Percentiles rank a stretch among this genome's conserved stretches.
These are phyloP conservation scores for Halichoerus grypus DNA, from an alignment of 2,113 vertebrate genomes.

Conservation along the genomic window DNA sequence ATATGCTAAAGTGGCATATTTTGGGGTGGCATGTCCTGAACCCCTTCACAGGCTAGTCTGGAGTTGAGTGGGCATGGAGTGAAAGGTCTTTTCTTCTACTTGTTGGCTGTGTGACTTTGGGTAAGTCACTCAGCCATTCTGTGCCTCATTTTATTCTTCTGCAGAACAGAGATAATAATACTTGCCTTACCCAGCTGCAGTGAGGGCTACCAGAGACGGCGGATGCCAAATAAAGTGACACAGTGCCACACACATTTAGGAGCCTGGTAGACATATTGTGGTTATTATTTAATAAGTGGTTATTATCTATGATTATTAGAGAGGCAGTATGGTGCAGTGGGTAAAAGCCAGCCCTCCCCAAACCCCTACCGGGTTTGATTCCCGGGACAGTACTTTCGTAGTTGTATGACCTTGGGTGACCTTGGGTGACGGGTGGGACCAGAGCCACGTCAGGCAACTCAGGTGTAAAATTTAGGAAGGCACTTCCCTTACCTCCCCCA, in stretches of 20 bases:
- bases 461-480: not conserved
- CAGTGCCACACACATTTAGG: fast-evolving
- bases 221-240: not conserved
- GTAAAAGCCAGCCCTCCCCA: not conserved
- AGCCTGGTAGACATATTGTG: not conserved
- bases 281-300: not conserved
- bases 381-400: not conserved
- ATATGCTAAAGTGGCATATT: not conserved
- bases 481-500: not conserved
- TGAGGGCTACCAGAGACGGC: not conserved
- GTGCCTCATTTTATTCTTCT: not conserved
- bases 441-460: not conserved
- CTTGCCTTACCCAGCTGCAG: not conserved
- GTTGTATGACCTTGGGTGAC: not conserved
- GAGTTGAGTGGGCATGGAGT: too few species aligned
- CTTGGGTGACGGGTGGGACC: not conserved
- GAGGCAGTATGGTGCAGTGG: fast-evolving
- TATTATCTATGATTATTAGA: not conserved
- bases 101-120: not conserved
- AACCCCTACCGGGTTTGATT: not conserved
- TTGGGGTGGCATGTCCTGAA: not conserved
- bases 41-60: not conserved
- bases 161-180: not conserved
- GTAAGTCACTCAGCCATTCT: not conserved
- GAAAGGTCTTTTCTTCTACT: not conserved